These are phyloP conservation scores for Tetragonula clypearis DNA, from an alignment of 1,140 invertebrate species.

Conservation along the genomic window DNA sequence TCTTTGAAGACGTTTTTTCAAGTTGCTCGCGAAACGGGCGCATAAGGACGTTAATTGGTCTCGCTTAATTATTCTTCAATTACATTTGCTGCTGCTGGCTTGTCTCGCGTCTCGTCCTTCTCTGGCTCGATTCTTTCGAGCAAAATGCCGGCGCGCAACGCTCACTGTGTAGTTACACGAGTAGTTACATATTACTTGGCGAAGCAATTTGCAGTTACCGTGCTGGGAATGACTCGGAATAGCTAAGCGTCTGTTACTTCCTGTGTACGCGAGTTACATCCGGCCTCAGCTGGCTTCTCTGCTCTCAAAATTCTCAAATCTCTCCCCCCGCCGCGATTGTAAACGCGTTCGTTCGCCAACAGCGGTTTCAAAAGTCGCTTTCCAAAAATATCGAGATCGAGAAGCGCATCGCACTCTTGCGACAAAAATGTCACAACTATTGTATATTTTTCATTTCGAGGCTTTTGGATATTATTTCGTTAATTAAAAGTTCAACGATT, in stretches of 20 bases:
- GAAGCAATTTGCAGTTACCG: conserved; percentile 52
- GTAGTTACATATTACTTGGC: conserved; percentile 19
- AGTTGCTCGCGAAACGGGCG: conserved; percentile 1
- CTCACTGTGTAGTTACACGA: neutral
- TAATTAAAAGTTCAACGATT: too few species aligned
- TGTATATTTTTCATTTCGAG: too few species aligned
- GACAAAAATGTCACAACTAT: too few species aligned
- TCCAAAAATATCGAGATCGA: too few species aligned
- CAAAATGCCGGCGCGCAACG: neutral
- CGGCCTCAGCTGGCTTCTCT: neutral
- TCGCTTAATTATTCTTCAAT: conserved; percentile 61
- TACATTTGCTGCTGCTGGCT: conserved; percentile 38
- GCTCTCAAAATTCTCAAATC: neutral
- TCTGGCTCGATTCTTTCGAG: conserved; percentile 23
- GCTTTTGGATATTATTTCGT: too few species aligned
- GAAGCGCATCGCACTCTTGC: too few species aligned
- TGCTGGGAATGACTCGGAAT: conserved; percentile 26
- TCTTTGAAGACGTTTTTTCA: conserved; percentile 38
- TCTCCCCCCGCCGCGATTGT: too few species aligned
- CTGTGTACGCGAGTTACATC: conserved; percentile 8
- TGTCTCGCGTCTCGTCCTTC: neutral
- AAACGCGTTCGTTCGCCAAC: neutral
- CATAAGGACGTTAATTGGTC: conserved; percentile 49
- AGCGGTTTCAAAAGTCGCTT: too few species aligned
- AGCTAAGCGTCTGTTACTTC: conserved; percentile 13